These are phyloP conservation scores for Labroides dimidiatus DNA, from an alignment of 2,797 vertebrate species.

Conservation along the genomic window DNA sequence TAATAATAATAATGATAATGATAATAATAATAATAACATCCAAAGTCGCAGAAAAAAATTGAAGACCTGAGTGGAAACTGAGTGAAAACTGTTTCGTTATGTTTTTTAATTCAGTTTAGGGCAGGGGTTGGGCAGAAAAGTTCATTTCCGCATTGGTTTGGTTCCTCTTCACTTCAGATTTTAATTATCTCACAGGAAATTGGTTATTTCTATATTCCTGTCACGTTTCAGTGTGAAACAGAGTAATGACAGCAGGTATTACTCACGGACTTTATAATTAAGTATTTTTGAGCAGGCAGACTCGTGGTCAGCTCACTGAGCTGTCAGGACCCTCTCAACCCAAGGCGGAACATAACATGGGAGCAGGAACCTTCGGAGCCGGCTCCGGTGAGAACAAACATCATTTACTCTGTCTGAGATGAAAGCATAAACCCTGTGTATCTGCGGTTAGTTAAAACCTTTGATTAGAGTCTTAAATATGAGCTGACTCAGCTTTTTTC, in stretches of 20 bases:
- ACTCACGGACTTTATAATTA: too few relatives aligned
- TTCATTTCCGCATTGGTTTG: slow-evolving; percentile 18
- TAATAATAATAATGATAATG: too few relatives aligned
- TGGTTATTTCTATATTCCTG: not conserved
- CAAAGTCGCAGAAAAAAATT: too few relatives aligned
- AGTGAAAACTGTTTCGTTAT: not conserved
- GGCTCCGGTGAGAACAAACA: slow-evolving; percentile 77
- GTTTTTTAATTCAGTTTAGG: slow-evolving; percentile 5
- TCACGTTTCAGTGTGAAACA: slow-evolving; percentile 8
- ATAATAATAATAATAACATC: too few relatives aligned
- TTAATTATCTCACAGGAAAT: slow-evolving; percentile 20
- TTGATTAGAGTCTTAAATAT: not conserved
- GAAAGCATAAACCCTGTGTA: not conserved
- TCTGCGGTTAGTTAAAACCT: rapidly evolving
- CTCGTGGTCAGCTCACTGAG: slow-evolving; percentile 23
- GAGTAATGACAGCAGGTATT: not conserved
- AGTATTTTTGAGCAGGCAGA: slow-evolving; percentile 72
- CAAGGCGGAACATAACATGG: slow-evolving; percentile 68
- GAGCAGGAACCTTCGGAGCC: slow-evolving; percentile 80
- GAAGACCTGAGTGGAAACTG: too few relatives aligned
- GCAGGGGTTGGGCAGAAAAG: not conserved
- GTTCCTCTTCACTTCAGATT: slow-evolving; percentile 8
- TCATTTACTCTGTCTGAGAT: not conserved
- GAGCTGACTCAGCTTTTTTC: rapidly evolving
- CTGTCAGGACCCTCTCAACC: slow-evolving; percentile 70